Conservation (phyloP, 2,797 vertebrate species). For the Allobates femoralis region DNA sequence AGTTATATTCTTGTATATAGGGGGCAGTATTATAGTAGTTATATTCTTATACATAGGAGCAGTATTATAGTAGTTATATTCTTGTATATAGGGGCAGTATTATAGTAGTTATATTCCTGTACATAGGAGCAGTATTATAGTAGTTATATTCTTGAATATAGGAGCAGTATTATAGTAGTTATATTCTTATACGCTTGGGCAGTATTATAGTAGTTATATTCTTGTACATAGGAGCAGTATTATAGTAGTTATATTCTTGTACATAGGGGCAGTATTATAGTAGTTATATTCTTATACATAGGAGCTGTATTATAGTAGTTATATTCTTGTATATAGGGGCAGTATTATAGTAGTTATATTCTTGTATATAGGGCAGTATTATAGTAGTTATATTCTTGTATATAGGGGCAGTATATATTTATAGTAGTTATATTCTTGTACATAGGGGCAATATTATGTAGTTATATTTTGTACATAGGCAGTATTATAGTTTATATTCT, state of each 20-base stretch:
- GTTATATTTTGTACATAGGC: too few relatives aligned
- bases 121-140: too few relatives aligned
- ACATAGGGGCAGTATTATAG: too few relatives aligned
- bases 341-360: not conserved
- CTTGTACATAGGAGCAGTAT: not conserved
- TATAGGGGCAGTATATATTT: not conserved
- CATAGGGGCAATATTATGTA: too few relatives aligned
- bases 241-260: too few relatives aligned
- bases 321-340: not conserved
- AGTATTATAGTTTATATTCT: too few relatives aligned
- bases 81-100: not conserved
- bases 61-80: not conserved
- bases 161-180: slow-evolving; percentile 1
- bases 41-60: too few relatives aligned
- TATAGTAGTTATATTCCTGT: slow-evolving; percentile 1
- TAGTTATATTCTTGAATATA: not conserved
- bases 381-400: slow-evolving; percentile 1
- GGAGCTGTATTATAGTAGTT: not conserved
- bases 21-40: too few relatives aligned
- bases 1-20: too few relatives aligned
- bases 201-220: slow-evolving; percentile 4
- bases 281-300: too few relatives aligned
- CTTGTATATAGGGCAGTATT: too few relatives aligned
- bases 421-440: slow-evolving; percentile 4
- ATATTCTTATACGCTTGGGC: not conserved